These are phyloP conservation scores for Prionailurus bengalensis DNA, from an alignment of 2,113 vertebrate genomes.

Conservation along the genomic window DNA sequence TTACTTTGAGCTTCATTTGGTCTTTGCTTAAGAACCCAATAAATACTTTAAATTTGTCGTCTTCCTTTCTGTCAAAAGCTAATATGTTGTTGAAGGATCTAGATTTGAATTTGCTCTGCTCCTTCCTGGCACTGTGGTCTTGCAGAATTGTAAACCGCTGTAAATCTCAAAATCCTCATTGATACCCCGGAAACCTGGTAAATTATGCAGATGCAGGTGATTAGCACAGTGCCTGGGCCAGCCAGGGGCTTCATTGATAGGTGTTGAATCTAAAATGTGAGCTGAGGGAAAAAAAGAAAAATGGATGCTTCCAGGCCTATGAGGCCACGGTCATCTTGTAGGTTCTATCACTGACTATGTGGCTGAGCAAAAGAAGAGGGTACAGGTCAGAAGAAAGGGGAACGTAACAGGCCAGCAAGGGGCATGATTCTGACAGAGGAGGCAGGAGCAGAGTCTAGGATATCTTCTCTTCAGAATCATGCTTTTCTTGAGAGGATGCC, in stretches of 20 bases:
- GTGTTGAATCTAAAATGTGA: not conserved
- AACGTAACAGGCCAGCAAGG: not conserved
- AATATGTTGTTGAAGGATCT: not conserved
- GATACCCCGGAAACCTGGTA: not conserved
- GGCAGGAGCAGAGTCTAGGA: too few species aligned
- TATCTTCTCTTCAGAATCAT: too few species aligned
- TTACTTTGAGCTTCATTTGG: not conserved
- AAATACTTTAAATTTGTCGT: not conserved
- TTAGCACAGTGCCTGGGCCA: not conserved
- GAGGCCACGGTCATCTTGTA: not conserved
- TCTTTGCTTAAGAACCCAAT: conserved; percentile 27
- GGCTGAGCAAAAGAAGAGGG: not conserved
- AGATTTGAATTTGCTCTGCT: conserved; percentile 11
- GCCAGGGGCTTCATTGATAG: not conserved
- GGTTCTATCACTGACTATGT: not conserved
- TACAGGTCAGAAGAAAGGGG: not conserved
- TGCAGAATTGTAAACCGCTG: not conserved
- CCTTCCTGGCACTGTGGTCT: not conserved
- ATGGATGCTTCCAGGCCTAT: not conserved
- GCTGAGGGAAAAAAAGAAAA: not conserved
- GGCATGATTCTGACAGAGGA: too few species aligned
- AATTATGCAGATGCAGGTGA: not conserved
- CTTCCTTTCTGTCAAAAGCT: not conserved
- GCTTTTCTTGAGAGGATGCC: too few species aligned
- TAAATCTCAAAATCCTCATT: not conserved